Base-by-base conservation (phyloP, 2,113 vertebrate genomes). In the Cyprinus carpio region DNA sequence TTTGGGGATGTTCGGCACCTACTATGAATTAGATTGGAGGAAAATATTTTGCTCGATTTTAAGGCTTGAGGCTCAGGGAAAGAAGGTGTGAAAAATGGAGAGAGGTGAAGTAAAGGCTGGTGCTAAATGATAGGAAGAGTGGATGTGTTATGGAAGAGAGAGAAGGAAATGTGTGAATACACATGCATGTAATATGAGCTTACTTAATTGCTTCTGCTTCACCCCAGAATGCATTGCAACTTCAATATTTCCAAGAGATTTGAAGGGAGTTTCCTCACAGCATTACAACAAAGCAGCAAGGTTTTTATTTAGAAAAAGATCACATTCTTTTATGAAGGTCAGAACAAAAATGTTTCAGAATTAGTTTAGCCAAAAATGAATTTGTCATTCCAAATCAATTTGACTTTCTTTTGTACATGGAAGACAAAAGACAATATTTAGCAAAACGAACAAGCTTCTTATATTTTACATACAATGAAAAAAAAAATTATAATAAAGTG, bases 41-140 rank as follows among this genome's bases (percentile, higher is more conserved):
- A 79, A 51, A 60, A 62, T 87, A 60, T 72, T 86, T 62, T 83
- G 64, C 82, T 69, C 67, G 37, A 79, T 78, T 46, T 80, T 85
- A 29, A 54, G 37, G 69, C 82, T 87, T 58, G 64, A 89, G 74
- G 85, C 64, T 67, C 80, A 40, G 82, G 78, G 51, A 81, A 83
- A 56, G 43, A 85, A 84, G 83, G 88, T 89, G 84, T 87, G 87
- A 88, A 76, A 79, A 86, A 58, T 27, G 43, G 62, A 77, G 62
- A 83, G 58, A 84, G 51, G 27, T 43, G 46, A 60, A 64, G 69
- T 65, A 75, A 84, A 43, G 62, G n/a, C 31, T 84, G 78, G 74
- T 86, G 77, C 78, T 82, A 84, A 86, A 87, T 85, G 67, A 43
- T 64, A 75, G 31, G 77, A 80, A 71, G 51, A 23, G 51, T 83